Percentiles rank a stretch among this genome's conserved stretches.
These are phyloP conservation scores for Sphaerodactylus townsendi DNA, from an alignment of 2,113 vertebrate species.

Conservation along the genomic window DNA sequence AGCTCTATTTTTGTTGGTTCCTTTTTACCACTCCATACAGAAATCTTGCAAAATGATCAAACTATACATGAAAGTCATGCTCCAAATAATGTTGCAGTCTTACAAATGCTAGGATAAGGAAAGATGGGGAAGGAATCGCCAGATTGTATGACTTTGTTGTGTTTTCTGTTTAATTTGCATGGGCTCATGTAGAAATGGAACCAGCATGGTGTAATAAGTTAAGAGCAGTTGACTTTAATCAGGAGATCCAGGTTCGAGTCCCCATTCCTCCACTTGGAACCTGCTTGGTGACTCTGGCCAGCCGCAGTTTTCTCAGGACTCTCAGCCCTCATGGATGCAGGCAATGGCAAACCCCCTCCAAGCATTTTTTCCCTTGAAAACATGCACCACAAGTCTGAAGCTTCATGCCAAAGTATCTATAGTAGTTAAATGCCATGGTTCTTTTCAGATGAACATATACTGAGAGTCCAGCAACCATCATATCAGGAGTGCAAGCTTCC, in stretches of 20 bases:
- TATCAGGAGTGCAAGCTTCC: too few species aligned
- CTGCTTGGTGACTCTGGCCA: too few species aligned
- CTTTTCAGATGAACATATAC: not conserved
- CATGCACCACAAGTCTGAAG: too few species aligned
- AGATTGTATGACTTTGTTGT: not conserved
- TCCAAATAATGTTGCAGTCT: not conserved
- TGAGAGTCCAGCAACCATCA: not conserved
- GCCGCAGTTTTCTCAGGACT: too few species aligned
- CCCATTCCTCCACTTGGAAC: too few species aligned
- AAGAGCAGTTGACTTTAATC: too few species aligned
- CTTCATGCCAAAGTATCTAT: too few species aligned
- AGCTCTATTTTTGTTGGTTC: not conserved
- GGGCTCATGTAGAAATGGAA: not conserved
- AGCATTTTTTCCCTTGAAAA: too few species aligned
- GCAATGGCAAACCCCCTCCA: not conserved
- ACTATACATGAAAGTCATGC: not conserved
- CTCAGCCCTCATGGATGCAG: too few species aligned
- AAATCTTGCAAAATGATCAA: constrained; percentile 8
- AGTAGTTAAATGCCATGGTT: too few species aligned
- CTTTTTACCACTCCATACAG: not conserved
- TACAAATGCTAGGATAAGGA: not conserved
- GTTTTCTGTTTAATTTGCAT: not conserved
- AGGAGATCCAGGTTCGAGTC: too few species aligned
- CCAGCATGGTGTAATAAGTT: too few species aligned
- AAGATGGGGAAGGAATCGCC: not conserved